These are phyloP conservation scores for Steinernema carpocapsae DNA, from an alignment of 2,888 invertebrate genomes.

Conservation along the genomic window DNA sequence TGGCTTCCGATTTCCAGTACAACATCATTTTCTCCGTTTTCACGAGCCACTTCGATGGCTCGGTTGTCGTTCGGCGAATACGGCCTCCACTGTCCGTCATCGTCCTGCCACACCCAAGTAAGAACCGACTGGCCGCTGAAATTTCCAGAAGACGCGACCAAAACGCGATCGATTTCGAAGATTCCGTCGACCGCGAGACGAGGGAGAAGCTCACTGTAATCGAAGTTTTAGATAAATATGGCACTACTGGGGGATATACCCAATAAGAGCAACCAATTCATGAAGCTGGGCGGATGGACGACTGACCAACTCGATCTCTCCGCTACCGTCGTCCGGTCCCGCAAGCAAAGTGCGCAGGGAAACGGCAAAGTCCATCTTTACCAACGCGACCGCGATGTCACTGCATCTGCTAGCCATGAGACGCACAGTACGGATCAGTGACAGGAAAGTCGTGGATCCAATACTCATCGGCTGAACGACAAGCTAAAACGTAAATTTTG, in stretches of 20 bases:
- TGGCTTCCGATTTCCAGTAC: slow-evolving; percentile 85
- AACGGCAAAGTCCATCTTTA: slow-evolving; percentile 80
- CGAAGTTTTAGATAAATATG: slow-evolving; percentile 22
- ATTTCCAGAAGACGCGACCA: slow-evolving; percentile 76
- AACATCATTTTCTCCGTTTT: slow-evolving; percentile 82
- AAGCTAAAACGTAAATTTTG: slow-evolving; percentile 74
- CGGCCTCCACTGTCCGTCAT: slow-evolving; percentile 86
- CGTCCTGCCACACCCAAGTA: slow-evolving; percentile 94
- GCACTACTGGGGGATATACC: slow-evolving; percentile 70
- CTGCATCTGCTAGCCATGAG: slow-evolving; percentile 71
- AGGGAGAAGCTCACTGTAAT: slow-evolving; percentile 84
- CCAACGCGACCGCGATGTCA: slow-evolving; percentile 57
- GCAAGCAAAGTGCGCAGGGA: slow-evolving; percentile 91
- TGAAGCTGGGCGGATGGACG: slow-evolving; percentile 93
- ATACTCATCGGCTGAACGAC: slow-evolving; percentile 93
- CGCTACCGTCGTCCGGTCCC: slow-evolving; percentile 75
- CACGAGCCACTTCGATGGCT: slow-evolving; percentile 89
- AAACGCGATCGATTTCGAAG: slow-evolving; percentile 77
- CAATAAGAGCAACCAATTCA: slow-evolving; percentile 94
- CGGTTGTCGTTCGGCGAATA: slow-evolving; percentile 91
- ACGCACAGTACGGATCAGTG: slow-evolving; percentile 92
- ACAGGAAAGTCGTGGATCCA: slow-evolving; percentile 91
- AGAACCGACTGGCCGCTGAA: slow-evolving; percentile 26
- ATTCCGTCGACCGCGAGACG: slow-evolving; percentile 91
- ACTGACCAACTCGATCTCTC: slow-evolving; percentile 74